Percentiles rank a stretch among this genome's conserved stretches.
Evolutionary conservation across 2,113 vertebrate genomes (phyloP).

Genomic region (Phocoena sinus): DNA sequence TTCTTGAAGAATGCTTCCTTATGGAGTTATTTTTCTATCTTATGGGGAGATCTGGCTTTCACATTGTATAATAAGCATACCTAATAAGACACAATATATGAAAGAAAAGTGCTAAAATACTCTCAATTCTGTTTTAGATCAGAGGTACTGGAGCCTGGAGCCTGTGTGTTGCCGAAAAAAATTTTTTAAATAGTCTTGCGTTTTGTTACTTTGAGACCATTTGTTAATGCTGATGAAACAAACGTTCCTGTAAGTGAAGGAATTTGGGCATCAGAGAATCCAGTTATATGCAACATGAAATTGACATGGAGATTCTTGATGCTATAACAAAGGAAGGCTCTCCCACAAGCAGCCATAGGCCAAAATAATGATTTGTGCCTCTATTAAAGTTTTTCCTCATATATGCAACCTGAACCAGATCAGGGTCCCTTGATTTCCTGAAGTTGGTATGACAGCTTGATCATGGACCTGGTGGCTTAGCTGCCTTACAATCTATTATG

Average conservation of each 20-base stretch:
- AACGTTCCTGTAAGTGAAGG: not conserved
- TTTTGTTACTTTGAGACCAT: slow-evolving; percentile 13
- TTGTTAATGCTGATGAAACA: slow-evolving; percentile 14
- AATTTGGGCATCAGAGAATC: not conserved
- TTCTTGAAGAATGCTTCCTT: not conserved
- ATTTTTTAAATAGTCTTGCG: not conserved
- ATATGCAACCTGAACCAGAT: not conserved
- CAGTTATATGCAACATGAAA: not conserved
- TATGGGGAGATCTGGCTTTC: not conserved
- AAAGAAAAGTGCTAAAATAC: slow-evolving; percentile 37
- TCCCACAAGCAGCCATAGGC: not conserved
- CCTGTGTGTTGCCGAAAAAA: not conserved
- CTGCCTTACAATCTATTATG: too few species aligned
- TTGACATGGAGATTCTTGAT: not conserved
- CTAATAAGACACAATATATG: not conserved
- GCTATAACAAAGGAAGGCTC: not conserved
- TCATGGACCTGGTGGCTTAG: not conserved
- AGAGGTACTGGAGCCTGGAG: not conserved
- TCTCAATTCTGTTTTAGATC: slow-evolving; percentile 28
- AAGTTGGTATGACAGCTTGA: not conserved
- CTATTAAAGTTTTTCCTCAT: not conserved
- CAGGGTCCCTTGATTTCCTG: not conserved
- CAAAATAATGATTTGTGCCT: not conserved
- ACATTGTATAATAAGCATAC: not conserved
- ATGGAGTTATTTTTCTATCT: slow-evolving; percentile 22